Evolutionary conservation across 2,888 invertebrate species (phyloP), one percentile per base, ranked within the genome.

Genomic region (Laothoe populi): DNA sequence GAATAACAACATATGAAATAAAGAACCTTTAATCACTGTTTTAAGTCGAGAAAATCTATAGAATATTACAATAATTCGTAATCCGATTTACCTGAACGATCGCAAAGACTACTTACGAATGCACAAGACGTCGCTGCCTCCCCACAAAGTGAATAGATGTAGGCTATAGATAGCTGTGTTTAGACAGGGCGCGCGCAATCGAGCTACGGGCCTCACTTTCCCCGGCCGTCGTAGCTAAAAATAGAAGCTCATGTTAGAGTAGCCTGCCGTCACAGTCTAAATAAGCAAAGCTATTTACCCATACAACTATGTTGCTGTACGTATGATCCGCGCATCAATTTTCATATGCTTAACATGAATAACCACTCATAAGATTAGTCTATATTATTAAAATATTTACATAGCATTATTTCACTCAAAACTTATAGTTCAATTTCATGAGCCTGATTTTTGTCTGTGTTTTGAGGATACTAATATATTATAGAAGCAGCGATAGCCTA

Each of bases 181-280:
- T 75, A 79, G 78, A 75, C 79, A 80, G 74, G 77, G 81, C 82
- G 87, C 81, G 82, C 84, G 84, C 85, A 86, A 83, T 82, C 81
- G 85, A 84, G 82, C 79, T 71, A 70, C 79, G 77, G 75, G 78
- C 82, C 83, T 83, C 82, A 85, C 84, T 88, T 86, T 87, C 86
- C 90, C 88, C 82, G 87, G 86, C 84, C 80, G 84, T 84, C 81
- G 71, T 72, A 69, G 80, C 91, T 91, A 92, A 90, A 91, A 91
- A 91, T 91, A 92, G 90, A 90, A 81, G 88, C 90, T 90, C 83
- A 76, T 79, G 74, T 78, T 80, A 78, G 77, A 83, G 81, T 79
- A 79, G 80, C 78, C 78, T 71, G 74, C 46, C 53, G 49, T 49
- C 40, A 26, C 44, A 59, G 60, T 63, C 40, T 58, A 63, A 48